Evolutionary conservation across 1,140 invertebrate genomes (phyloP).

Genomic region (Drosophila ohnishii): DNA sequence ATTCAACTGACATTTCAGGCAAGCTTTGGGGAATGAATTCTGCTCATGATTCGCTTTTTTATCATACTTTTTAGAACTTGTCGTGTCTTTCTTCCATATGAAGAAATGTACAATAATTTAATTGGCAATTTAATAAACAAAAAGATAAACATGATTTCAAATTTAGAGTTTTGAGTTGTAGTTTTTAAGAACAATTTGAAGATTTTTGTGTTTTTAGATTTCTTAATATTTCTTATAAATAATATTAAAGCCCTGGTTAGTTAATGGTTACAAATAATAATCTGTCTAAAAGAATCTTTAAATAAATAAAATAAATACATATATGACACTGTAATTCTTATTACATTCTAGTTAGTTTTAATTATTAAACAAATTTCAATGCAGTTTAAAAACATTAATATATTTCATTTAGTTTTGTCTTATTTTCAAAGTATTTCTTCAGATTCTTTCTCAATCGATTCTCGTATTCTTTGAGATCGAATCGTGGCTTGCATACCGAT

Average conservation of each 20-base stretch:
- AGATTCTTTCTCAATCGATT: constrained; percentile 6
- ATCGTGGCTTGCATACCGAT: constrained; percentile 14
- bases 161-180: not conserved
- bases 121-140: constrained; percentile 8
- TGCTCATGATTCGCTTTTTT: constrained; percentile 10
- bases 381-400: no score
- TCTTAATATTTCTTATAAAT: not conserved
- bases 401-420: no score
- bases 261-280: no score
- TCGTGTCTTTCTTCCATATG: not conserved
- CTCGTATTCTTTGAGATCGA: constrained; percentile 25
- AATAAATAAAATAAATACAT: no score
- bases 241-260: no score
- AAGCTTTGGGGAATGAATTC: no score
- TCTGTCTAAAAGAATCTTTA: no score
- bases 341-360: not conserved
- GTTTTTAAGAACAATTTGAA: not conserved
- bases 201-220: not conserved
- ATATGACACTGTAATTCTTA: no score
- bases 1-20: no score
- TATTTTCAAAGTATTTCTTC: not conserved
- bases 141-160: not conserved
- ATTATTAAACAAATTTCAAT: not conserved
- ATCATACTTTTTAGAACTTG: constrained; percentile 1
- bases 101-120: constrained; percentile 2